Evolutionary conservation across 2,797 vertebrate species (phyloP).

Genomic region (Lepidocolaptes lacrymiger): DNA sequence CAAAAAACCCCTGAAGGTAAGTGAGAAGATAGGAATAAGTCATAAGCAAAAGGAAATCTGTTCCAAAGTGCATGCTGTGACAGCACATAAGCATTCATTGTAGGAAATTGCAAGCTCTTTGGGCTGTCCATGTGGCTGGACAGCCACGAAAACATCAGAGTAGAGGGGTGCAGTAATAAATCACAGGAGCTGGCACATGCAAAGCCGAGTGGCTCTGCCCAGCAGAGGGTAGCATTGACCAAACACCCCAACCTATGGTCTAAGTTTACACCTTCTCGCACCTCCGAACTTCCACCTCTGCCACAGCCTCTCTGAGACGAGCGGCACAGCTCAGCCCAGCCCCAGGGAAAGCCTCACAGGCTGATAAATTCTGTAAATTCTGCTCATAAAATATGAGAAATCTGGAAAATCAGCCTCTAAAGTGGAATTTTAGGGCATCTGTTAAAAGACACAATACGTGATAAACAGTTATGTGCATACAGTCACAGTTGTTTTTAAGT

Average conservation of each 20-base stretch:
- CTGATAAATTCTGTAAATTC: not conserved
- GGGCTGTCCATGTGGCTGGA: not conserved
- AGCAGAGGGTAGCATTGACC: constrained; percentile 60
- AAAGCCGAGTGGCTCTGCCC: not conserved
- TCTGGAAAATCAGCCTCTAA: not conserved
- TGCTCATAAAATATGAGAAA: not conserved
- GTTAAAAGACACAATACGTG: not conserved
- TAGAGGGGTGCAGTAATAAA: not conserved
- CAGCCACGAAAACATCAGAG: not conserved
- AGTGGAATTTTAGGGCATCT: not conserved
- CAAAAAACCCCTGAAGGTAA: not conserved
- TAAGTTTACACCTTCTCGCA: not conserved
- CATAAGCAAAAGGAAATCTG: not conserved
- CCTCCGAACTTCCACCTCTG: not conserved
- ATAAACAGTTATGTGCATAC: not conserved
- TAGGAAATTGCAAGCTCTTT: not conserved
- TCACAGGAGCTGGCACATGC: not conserved
- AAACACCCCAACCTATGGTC: not conserved
- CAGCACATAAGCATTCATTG: accelerated
- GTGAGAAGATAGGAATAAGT: not conserved
- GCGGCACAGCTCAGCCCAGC: not conserved
- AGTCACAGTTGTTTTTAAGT: not conserved
- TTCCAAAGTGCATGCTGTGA: not conserved
- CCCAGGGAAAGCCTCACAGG: not conserved
- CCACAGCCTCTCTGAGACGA: not conserved